A percentile compares a stretch with the other conserved stretches of the same genome.
These are phyloP conservation scores for Microtus richardsoni DNA, from an alignment of 2,113 vertebrate species.

Conservation along the genomic window DNA sequence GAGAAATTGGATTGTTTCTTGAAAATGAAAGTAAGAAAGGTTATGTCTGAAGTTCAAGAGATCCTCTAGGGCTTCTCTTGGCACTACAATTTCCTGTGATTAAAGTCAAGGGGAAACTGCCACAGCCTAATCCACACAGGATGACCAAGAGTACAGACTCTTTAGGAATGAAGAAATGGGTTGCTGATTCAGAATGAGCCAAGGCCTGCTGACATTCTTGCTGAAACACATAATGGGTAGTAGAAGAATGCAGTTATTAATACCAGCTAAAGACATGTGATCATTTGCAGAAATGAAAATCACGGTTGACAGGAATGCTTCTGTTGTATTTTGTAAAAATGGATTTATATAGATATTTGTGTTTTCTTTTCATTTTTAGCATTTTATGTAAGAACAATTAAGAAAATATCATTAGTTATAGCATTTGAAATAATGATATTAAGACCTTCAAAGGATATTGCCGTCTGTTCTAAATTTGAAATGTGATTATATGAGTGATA, in stretches of 20 bases:
- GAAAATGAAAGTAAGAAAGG: neutral
- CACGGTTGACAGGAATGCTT: neutral
- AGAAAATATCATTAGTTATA: neutral
- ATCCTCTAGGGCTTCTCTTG: neutral
- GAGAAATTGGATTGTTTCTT: neutral
- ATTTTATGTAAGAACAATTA: neutral
- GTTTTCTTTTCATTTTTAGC: neutral
- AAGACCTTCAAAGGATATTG: neutral
- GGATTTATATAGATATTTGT: neutral
- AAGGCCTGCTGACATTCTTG: neutral
- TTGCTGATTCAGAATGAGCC: neutral
- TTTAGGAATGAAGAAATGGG: neutral
- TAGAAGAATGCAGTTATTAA: neutral
- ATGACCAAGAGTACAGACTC: no score
- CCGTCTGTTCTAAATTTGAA: neutral
- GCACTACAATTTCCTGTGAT: neutral
- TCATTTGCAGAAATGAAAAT: neutral
- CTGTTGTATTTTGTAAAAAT: neutral
- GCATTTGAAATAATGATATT: neutral
- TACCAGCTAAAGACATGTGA: neutral
- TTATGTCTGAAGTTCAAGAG: neutral
- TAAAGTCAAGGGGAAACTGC: neutral
- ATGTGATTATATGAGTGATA: neutral
- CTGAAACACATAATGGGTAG: neutral
- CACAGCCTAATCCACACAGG: neutral